Evolutionary conservation across 1,140 invertebrate genomes (phyloP), one percentile per base, ranked within the genome.

Genomic region (Drosophila lacteicornis): DNA sequence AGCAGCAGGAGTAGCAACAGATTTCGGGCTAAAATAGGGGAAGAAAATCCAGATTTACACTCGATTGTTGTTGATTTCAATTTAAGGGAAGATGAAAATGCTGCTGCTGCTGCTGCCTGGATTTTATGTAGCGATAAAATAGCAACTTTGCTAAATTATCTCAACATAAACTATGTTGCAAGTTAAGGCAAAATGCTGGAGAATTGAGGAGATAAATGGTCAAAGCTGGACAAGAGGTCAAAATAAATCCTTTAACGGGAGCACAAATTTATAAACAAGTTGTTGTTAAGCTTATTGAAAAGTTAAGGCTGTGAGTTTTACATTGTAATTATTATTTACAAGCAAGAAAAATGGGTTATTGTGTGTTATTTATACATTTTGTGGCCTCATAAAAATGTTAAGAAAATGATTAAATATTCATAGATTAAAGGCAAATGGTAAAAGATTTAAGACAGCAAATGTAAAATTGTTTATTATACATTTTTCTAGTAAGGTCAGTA

Each of bases 1-100:
- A 19, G 47, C 58, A 69, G 73, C n/a, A 19, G 47, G 3, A 49
- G 5, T 22, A 60, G 74, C 53, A 67, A 50, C 42, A 51, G 46
- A 55, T 63, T 33, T 45, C 0, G 11, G 36, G 30, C 3, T n/a
- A 17, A 45, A 53, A 50, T 55, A 9, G 19, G 40, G 63, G 30
- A 47, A 66, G 59, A 7, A 53, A 53, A 27, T 19, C 22, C 15
- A 49, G 36, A 42, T 69, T 68, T 68, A 19, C 30, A 53, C 11
- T 27, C 40, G 27, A 45, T 53, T 43, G 12, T 19, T 69, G 15
- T 22, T 36, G 65, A 65, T 49, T 62, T 51, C 40, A 61, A 33
- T 65, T 50, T 7, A 40, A 17, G 25, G 61, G 38, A n/a, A 36
- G 36, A 57, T 2, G 15, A 12, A 42, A 11, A 15, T 15, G 22